Conservation (phyloP, 1,140 invertebrate genomes). For the Nasonia longicornis region DNA sequence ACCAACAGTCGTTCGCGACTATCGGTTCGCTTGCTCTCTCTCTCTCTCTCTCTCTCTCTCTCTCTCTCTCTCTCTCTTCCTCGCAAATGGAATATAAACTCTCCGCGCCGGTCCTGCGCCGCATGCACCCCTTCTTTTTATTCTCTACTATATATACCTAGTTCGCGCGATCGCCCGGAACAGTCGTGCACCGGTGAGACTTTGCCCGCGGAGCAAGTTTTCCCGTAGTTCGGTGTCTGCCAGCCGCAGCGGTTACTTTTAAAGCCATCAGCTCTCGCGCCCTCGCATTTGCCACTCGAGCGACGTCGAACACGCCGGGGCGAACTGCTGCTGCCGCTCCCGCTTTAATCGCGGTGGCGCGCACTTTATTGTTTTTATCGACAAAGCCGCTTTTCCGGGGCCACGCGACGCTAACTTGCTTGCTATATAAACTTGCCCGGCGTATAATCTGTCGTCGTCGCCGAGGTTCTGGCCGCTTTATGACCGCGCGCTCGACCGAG, state of each 20-base stretch:
- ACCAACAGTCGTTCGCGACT: constrained; percentile 24
- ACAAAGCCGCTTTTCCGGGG: constrained; percentile 23
- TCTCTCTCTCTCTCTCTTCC: background rate
- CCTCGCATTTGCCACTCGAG: constrained; percentile 7
- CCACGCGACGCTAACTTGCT: background rate
- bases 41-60: background rate
- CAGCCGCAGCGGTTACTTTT: constrained; percentile 46
- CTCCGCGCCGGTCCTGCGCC: background rate
- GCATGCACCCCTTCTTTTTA: constrained; percentile 44
- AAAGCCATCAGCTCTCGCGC: constrained; percentile 47
- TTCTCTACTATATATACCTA: constrained; percentile 14
- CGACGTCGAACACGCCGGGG: background rate
- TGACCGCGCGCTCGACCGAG: constrained; percentile 7
- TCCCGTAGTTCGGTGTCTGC: constrained; percentile 27
- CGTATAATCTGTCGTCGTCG: constrained; percentile 1
- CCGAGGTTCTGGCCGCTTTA: constrained; percentile 3
- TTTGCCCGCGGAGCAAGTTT: constrained; percentile 6
- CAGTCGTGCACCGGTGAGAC: too few relatives aligned
- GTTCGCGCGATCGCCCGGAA: background rate
- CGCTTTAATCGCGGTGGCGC: constrained; percentile 1
- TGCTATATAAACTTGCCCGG: background rate
- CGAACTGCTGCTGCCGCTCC: background rate
- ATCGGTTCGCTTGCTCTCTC: constrained; percentile 34
- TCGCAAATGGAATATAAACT: constrained; percentile 55
- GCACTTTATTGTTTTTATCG: constrained; percentile 42